phyloP scores from a whole-genome alignment of 2,797 vertebrate genomes.

The Propithecus perrieri region DNA sequence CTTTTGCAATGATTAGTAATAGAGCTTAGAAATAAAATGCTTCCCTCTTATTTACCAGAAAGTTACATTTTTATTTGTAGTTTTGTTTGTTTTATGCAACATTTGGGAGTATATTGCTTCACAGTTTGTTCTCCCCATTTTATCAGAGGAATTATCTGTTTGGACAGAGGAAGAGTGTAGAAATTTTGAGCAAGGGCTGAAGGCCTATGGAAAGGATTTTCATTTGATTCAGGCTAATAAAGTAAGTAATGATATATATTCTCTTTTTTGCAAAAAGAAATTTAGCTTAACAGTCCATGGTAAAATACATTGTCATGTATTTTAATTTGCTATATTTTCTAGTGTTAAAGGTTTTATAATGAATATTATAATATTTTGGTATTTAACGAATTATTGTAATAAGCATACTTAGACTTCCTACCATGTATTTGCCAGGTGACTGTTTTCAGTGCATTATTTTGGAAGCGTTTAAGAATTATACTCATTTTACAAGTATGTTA shows the following conservation, averaged over 20 bases:
- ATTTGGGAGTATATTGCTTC: slow-evolving; percentile 27
- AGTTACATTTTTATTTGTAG: neutral
- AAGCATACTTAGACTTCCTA: neutral
- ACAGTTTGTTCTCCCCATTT: slow-evolving; percentile 42
- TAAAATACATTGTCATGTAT: neutral
- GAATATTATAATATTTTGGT: neutral
- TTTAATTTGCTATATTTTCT: slow-evolving; percentile 20
- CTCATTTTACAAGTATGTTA: neutral
- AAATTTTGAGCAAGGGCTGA: slow-evolving; percentile 97
- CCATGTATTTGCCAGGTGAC: neutral
- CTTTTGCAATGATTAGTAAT: neutral
- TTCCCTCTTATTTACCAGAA: neutral
- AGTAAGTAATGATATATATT: slow-evolving; percentile 83
- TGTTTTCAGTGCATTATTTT: slow-evolving; percentile 3
- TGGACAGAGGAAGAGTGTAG: slow-evolving; percentile 98
- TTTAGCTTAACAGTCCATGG: neutral
- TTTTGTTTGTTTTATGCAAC: neutral
- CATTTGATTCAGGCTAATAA: slow-evolving; percentile 98
- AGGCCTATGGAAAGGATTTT: slow-evolving; percentile 97
- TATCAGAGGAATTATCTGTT: slow-evolving; percentile 94
- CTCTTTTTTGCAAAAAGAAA: slow-evolving; percentile 19
- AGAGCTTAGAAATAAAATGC: neutral
- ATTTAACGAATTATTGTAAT: neutral
- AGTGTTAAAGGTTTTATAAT: neutral
- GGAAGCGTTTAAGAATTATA: neutral